phyloP scores from a whole-genome alignment of 2,113 vertebrate species.

The Cynocephalus volans region DNA sequence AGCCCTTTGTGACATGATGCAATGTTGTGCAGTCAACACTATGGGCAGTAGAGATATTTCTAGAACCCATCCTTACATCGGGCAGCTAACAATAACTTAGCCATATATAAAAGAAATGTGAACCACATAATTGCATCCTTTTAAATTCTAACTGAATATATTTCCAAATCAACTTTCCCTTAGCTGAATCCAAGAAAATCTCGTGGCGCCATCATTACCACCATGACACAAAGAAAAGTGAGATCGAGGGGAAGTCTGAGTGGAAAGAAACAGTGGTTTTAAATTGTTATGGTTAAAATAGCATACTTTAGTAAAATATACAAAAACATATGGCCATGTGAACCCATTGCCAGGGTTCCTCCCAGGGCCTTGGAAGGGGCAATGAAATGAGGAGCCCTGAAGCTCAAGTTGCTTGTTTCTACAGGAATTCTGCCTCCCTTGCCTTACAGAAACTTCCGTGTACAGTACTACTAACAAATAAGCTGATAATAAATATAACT shows the following conservation, averaged over 20 bases:
- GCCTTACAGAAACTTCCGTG: neutral
- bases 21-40: neutral
- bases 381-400: neutral
- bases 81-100: neutral
- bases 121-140: conserved; percentile 10
- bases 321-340: neutral
- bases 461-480: neutral
- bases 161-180: neutral
- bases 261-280: neutral
- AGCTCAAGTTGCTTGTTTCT: neutral
- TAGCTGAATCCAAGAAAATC: neutral
- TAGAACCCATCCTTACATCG: neutral
- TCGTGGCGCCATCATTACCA: neutral
- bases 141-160: conserved; percentile 25
- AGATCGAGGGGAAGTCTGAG: neutral
- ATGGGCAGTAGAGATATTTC: neutral
- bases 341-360: neutral
- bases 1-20: neutral
- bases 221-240: neutral
- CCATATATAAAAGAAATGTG: neutral
- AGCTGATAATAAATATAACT: neutral
- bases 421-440: neutral
- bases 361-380: neutral
- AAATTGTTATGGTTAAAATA: conserved; percentile 1
- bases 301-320: conserved; percentile 1